Percentiles rank a stretch among this genome's conserved stretches.
Evolutionary conservation across 2,113 vertebrate genomes (phyloP).

Genomic region (Haliaeetus leucogaster): DNA sequence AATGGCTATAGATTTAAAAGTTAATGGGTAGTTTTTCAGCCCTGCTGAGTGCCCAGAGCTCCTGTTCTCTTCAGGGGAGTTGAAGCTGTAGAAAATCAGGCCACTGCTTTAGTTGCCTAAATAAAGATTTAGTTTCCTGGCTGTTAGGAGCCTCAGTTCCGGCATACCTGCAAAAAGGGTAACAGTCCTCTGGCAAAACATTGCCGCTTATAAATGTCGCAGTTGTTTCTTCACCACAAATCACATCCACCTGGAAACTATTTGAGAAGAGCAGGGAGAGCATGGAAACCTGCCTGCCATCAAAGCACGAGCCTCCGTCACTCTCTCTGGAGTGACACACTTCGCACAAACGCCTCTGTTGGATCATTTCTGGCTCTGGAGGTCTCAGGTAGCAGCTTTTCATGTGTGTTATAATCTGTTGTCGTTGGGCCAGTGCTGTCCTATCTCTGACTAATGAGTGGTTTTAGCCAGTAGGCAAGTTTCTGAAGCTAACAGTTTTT

Average conservation of each 20-base stretch:
- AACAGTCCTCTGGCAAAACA: background rate
- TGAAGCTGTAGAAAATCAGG: background rate
- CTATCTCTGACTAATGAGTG: background rate
- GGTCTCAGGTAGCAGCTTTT: background rate
- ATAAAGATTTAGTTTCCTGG: conserved; percentile 23
- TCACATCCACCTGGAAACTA: background rate
- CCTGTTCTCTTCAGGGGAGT: background rate
- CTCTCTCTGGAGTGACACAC: background rate
- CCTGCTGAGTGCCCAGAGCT: background rate
- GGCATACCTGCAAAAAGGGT: background rate
- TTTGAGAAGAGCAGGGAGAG: background rate
- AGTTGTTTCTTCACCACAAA: background rate
- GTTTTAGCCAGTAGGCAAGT: background rate
- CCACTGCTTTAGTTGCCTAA: background rate
- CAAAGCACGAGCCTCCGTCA: background rate
- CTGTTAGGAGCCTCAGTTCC: background rate
- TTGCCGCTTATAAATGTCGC: background rate
- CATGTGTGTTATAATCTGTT: background rate
- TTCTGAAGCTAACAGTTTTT: background rate
- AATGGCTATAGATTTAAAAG: conserved; percentile 1
- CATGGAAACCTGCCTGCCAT: background rate
- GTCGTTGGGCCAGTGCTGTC: background rate
- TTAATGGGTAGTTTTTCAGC: conserved; percentile 16
- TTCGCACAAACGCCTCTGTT: background rate
- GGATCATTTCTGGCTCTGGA: background rate